A percentile compares a stretch with the other conserved stretches of the same genome.
Conservation (phyloP, 2,888 invertebrate species). For the Mythimna vitellina region DNA sequence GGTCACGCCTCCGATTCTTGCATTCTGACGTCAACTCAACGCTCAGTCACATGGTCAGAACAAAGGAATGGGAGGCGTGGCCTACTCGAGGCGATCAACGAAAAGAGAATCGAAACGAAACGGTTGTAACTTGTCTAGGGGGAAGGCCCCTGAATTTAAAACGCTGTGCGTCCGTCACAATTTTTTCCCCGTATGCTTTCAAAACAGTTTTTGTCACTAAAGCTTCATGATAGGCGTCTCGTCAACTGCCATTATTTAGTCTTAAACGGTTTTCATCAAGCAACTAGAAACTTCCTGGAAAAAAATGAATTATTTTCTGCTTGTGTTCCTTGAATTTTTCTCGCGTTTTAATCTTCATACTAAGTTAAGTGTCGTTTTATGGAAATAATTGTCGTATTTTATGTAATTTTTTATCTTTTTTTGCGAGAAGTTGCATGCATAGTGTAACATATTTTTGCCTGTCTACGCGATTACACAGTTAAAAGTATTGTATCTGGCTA, state of each 20-base stretch:
- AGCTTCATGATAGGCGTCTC: conserved; percentile 30
- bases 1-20: too few species aligned
- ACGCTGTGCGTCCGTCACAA: background rate
- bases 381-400: background rate
- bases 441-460: too few species aligned
- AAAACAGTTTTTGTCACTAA: conserved; percentile 20
- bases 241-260: conserved; percentile 46
- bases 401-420: background rate
- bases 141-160: background rate
- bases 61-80: too few species aligned
- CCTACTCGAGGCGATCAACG: too few species aligned
- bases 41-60: too few species aligned
- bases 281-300: conserved; percentile 1
- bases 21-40: too few species aligned
- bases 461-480: too few species aligned
- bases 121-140: too few species aligned
- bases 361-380: background rate
- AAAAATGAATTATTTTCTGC: background rate
- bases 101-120: too few species aligned
- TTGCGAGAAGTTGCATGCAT: background rate
- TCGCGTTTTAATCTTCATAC: background rate
- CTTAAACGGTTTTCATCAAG: conserved; percentile 22
- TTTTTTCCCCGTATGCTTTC: conserved; percentile 4
- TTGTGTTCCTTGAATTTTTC: background rate
- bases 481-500: too few species aligned